Evolutionary conservation across 2,113 vertebrate genomes (phyloP), one percentile per base, ranked within the genome.

Genomic region (Andinoacara biseriatus): DNA sequence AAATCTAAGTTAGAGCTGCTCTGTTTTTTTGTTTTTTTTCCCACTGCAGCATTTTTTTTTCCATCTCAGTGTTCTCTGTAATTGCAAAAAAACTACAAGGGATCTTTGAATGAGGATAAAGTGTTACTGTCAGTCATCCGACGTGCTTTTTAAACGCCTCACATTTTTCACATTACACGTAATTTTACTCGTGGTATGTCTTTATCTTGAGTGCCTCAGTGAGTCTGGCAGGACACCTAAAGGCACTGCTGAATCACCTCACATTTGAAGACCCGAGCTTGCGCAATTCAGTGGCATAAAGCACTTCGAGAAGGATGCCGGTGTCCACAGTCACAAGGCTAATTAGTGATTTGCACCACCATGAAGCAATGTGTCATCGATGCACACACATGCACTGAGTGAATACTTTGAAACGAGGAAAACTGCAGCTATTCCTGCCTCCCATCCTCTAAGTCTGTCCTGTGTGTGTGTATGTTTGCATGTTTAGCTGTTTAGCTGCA

Each of bases 331-430:
- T 91, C 91, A 91, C 74, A 89, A 89, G 87, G 89, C 89, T 92
- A 93, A 94, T 93, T 90, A 89, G 83, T 83, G 82, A 86, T 89
- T 90, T 87, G 49, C 76, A 17, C 78, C 78, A 24, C 77, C 3
- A 78, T 38, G 14, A 75, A 75, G 81, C 57, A 33, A 61, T 80
- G 54, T 82, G 78, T 90, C 88, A 80, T 86, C 65, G 76, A 56
- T 49, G 22, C 81, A 52, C 15, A 22, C n/a, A 54, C 52, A 40
- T 10, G 35, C 63, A 65, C 79, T 69, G 38, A 62, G 26, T 85
- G 80, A 89, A 87, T 74, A 89, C 26, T 52, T 72, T 72, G 26
- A 72, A 54, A 54, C 43, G 14, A 4, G 56, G 56, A 3, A 7
- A 52, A 13, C 67, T 72, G 67, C 46, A 54, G 46, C 46, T 52